Percentiles rank a stretch among this genome's conserved stretches.
phyloP scores from a whole-genome alignment of 2,113 vertebrate species.

The Phoxinus phoxinus region DNA sequence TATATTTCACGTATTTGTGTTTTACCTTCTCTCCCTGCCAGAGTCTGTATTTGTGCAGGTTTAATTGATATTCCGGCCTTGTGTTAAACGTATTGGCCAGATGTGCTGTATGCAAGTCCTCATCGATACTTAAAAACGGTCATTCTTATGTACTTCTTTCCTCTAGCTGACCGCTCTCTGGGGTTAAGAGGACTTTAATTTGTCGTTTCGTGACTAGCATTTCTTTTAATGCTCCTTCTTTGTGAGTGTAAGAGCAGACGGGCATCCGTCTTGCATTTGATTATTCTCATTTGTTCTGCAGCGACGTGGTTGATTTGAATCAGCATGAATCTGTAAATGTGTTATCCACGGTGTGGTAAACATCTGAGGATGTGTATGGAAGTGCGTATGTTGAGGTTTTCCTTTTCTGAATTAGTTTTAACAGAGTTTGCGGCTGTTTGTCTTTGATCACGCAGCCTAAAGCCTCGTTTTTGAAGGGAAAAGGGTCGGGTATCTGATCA shows the following conservation, averaged over 20 bases:
- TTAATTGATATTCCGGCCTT: conserved; percentile 10
- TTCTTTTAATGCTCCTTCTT: conserved; percentile 17
- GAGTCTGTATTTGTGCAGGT: conserved; percentile 16
- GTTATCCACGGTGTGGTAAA: conserved; percentile 8
- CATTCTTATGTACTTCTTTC: background rate
- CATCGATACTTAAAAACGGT: background rate
- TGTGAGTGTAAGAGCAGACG: background rate
- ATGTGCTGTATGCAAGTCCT: conserved; percentile 14
- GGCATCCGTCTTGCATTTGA: conserved; percentile 21
- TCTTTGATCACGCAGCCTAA: conserved; percentile 26
- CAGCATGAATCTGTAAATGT: conserved; percentile 12
- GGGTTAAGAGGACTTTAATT: conserved; percentile 38
- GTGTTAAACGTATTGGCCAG: conserved; percentile 5
- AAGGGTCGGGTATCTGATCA: background rate
- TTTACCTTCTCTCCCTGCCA: conserved; percentile 16
- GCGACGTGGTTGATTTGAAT: background rate
- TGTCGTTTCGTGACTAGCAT: conserved; percentile 15
- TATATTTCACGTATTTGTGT: conserved; percentile 17
- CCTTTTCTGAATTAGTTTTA: conserved; percentile 17
- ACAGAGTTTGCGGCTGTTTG: background rate
- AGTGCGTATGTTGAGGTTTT: conserved; percentile 9
- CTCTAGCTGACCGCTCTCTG: conserved; percentile 8
- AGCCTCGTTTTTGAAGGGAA: conserved; percentile 11
- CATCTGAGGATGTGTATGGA: conserved; percentile 37
- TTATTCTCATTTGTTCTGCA: conserved; percentile 39